Evolutionary conservation across 2,888 invertebrate genomes (phyloP), one percentile per base, ranked within the genome.

Genomic region (Elegia similella): DNA sequence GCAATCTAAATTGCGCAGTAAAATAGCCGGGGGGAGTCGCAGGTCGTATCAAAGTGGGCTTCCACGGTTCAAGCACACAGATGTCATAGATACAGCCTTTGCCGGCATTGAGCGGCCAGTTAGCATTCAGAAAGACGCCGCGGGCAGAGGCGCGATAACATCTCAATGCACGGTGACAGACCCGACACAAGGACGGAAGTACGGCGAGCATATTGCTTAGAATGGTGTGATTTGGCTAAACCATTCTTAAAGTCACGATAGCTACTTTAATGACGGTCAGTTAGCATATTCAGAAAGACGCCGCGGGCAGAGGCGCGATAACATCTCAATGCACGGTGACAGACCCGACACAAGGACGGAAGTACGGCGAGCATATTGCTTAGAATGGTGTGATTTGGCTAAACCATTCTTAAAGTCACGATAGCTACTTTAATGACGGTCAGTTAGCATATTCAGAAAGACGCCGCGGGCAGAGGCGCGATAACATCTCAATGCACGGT

Each of bases 401-500:
- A 15, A 38, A 38, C 10, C 5, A 10, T 12, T n/a, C 38, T n/a
- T 12, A 38, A n/a, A n/a, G n/a, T n/a, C n/a, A n/a, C n/a, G n/a
- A n/a, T n/a, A n/a, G n/a, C n/a, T n/a, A n/a, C n/a, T n/a, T n/a
- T n/a, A n/a, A n/a, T 38, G n/a, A 38, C 76, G 79, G 70, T 78
- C 84, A 84, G 88, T 89, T 88, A 88, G 86, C 88, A 88, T n/a
- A n/a, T 90, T 86, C 86, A 87, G 82, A 88, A 86, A 88, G 88
- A 84, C 80, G 86, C 88, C 88, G 83, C 84, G 73, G 84, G 89
- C 84, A 70, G 57, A 71, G 78, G 75, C 73, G 83, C 78, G 90
- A 90, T 89, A 89, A 80, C 83, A 88, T 89, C 88, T 67, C 72
- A 67, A 62, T 67, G 66, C 59, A 56, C 72, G 32, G 8, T 32